Evolutionary conservation across 2,888 invertebrate genomes (phyloP), one percentile per base, ranked within the genome.

Genomic region (Ophion obscuratus): DNA sequence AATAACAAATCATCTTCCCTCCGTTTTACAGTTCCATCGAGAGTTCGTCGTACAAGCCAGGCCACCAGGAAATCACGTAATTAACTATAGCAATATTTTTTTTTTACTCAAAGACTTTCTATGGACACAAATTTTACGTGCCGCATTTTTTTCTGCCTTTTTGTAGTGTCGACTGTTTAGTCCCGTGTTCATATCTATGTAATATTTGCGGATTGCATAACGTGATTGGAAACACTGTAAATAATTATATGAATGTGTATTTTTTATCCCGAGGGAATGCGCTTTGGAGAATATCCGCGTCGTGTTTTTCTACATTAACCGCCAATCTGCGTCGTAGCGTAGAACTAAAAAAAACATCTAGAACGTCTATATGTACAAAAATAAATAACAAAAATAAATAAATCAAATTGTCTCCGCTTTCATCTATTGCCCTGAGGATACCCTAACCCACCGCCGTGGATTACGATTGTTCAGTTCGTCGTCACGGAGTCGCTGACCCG

Each of bases 401-500:
- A 40, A 61, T 44, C 24, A 0, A 61, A 59, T 36, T 4, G 0
- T 71, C 57, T 1, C 17, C 20, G 44, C n/a, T 70, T 68, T 71
- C 40, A 62, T 83, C 57, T 2, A 0, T 66, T 53, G 9, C 47
- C 77, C 10, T 83, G 81, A 75, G 83, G 88, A 76, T 84, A 82
- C 93, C 93, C 93, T 27, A 94, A 24, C 1, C 1, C 24, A 24
- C 24, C 24, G 24, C 24, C 24, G 24, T 24, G 24, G 24, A 24
- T 24, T 24, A 24, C 24, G 24, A 24, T 24, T 24, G 24, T 24
- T 24, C 24, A 24, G 20, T 31, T 88, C 87, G 20, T 91, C 90
- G 10, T 90, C 91, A 78, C 87, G 91, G 68, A 92, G 88, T 85
- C 94, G 89, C 92, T 98, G 98, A 0, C 99, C 99, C 0, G 97